Base-by-base conservation (phyloP, 2,888 invertebrate genomes). In the Tanypteryx hageni region DNA sequence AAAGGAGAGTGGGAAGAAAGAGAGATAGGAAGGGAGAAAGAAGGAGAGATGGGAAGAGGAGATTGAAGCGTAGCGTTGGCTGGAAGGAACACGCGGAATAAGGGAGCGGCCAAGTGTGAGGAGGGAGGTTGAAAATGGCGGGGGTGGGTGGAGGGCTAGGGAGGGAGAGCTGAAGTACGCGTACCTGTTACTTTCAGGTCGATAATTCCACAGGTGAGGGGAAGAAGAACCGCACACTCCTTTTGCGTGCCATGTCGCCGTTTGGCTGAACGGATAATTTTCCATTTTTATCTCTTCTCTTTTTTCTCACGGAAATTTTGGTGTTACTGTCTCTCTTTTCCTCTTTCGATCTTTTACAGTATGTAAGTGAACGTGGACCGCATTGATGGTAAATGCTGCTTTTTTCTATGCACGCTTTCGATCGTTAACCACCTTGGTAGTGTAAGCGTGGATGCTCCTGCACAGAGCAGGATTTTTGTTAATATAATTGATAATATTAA, bases 151-250 rank as follows among this genome's bases (percentile, higher is more conserved):
- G 44, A 14, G 16, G 64, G 7, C 44, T 9, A 14, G 83, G 16
- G 18, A 27, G 16, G 89, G 27, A 18, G 31, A 16, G 22, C 61
- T n/a, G 13, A n/a, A 59, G 86, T 61, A 64, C 86, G 86, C 86
- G 86, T 86, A 89, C 89, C 89, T 89, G 89, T 89, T 89, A 89
- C 89, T 18, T 89, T 89, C 44, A 16, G 89, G 11, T 89, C 89
- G 89, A 89, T 89, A 89, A 89, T 89, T 31, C 89, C 89, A 89
- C 89, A 89, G 89, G 89, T 89, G 89, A 89, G 64, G 68, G 89
- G 64, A 89, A 44, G 85, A 16, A 83, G 14, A 56, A 82, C 3
- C 44, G 44, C 82, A 27, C 82, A 9, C 27, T 31, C 31, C 82
- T 86, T 89, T 89, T 31, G 44, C 44, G 64, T 76, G 64, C 64